Evolutionary conservation across 2,888 invertebrate genomes (phyloP).

Genomic region (Bugula neritina): DNA sequence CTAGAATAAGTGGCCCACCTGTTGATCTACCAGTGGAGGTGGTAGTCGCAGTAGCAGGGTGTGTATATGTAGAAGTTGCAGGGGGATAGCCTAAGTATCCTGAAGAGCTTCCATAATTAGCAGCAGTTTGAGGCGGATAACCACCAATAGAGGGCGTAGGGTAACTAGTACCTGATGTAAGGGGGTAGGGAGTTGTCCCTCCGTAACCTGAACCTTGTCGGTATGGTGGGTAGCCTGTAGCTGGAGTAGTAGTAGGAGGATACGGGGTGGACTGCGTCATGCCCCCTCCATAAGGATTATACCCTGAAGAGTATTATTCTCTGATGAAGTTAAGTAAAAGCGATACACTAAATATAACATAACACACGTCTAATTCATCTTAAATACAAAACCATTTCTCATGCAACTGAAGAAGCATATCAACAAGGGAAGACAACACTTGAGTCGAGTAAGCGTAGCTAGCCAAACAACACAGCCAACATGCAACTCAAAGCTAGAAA

Average conservation of each 20-base stretch:
- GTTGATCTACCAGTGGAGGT: conserved; percentile 16
- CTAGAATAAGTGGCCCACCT: too few species aligned
- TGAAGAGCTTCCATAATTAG: not conserved
- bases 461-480: too few species aligned
- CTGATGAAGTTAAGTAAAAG: too few species aligned
- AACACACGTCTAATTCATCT: too few species aligned
- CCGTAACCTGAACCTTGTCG: not conserved
- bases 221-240: not conserved
- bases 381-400: too few species aligned
- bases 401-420: too few species aligned
- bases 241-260: not conserved
- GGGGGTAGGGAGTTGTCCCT: conserved; percentile 7
- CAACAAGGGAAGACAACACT: too few species aligned
- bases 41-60: not conserved
- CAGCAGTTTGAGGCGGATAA: conserved; percentile 26
- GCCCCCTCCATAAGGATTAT: conserved; percentile 1
- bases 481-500: too few species aligned
- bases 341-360: too few species aligned
- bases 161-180: conserved; percentile 18
- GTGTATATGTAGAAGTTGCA: not conserved
- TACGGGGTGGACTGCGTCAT: not conserved
- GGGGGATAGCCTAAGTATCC: not conserved
- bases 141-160: conserved; percentile 54
- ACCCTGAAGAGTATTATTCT: conserved; percentile 23
- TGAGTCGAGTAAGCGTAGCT: too few species aligned